Evolutionary conservation across 1,140 invertebrate species (phyloP), one percentile per base, ranked within the genome.

Genomic region (Orchestia grillus): DNA sequence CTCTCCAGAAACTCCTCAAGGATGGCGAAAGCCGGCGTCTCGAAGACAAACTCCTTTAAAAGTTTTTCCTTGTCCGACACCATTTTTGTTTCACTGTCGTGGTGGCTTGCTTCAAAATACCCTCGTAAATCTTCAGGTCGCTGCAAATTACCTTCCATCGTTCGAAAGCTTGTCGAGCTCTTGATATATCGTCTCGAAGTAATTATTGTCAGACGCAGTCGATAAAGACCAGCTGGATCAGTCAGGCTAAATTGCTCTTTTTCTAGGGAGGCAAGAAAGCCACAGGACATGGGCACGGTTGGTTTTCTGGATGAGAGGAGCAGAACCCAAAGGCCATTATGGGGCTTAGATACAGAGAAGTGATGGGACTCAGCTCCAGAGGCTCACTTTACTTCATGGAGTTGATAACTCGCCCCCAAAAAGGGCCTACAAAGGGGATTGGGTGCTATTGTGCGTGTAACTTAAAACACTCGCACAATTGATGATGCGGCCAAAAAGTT

Each of bases 141-240:
- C 92, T 94, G 43, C 92, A 94, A 94, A 94, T 94, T 94, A 94
- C 92, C 92, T 94, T 94, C 92, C 92, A 94, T 94, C 92, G 92
- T 94, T 94, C 92, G 92, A 47, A 94, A 94, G 92, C 92, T 94
- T 94, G 92, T 94, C 92, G 92, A 94, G 92, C 92, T 94, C 92
- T 94, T 94, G 92, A 94, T 94, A 94, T 94, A 94, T 94, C 47
- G 92, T 94, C 92, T 94, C 23, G 43, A 44, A 94, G 92, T 94
- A 94, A 94, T 94, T 94, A 94, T 94, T 94, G 92, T 94, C 92
- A 94, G 92, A 47, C 41, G 43, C 44, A 45, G 92, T 94, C 92
- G 92, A 94, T 94, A 94, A 94, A 94, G 92, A 94, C 92, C 92
- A 94, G 92, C 92, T 94, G 92, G 92, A 94, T 94, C 92, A 94